Conservation (phyloP, 2,888 invertebrate species). For the Hypomecis atomaria region DNA sequence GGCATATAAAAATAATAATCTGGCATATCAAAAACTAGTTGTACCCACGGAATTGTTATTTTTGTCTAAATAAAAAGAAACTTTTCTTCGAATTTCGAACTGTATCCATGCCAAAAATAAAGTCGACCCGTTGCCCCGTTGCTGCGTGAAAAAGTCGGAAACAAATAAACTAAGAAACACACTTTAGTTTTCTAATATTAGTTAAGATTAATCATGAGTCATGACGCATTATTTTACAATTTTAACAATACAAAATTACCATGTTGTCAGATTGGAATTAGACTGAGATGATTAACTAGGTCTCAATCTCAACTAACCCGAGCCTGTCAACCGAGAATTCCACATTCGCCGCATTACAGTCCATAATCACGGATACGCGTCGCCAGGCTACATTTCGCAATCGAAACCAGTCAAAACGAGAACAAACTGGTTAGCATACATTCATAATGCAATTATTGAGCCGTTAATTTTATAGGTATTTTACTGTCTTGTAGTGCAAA, state of each 20-base stretch:
- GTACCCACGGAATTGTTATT: no score
- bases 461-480: constrained; percentile 43
- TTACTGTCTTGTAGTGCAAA: constrained; percentile 39
- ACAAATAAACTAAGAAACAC: no score
- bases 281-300: constrained; percentile 15
- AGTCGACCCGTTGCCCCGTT: no score
- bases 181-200: no score
- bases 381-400: constrained; percentile 33
- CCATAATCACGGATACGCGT: constrained; percentile 31
- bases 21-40: no score
- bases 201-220: no score
- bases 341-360: constrained; percentile 25
- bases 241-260: neutral
- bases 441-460: constrained; percentile 36
- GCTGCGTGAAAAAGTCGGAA: no score
- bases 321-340: constrained; percentile 29
- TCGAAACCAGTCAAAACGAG: constrained; percentile 34
- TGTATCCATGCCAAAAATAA: no score
- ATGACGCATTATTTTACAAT: no score
- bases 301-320: constrained; percentile 8
- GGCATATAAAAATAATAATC: no score
- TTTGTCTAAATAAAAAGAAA: no score
- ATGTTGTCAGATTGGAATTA: constrained; percentile 7
- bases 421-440: constrained; percentile 36
- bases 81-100: no score